Base-by-base conservation (phyloP, 1,140 invertebrate genomes). In the Schlechtendalia chinensis region DNA sequence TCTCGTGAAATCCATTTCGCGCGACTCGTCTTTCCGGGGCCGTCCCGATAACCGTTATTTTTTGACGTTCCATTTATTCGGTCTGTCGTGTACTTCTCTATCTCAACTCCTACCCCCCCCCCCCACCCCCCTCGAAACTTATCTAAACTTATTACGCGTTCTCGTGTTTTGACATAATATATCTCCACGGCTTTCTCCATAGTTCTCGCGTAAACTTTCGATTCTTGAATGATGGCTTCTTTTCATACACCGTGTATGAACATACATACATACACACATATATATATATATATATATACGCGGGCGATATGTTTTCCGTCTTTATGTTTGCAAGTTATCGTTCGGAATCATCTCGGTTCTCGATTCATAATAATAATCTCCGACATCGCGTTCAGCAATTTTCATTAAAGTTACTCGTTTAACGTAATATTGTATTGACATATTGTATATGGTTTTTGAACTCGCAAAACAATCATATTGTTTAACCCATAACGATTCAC, bases 331-430 rank as follows among this genome's bases (percentile, higher is more conserved):
- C 22, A 10, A 8, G 22, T 50, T 27, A 50, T 69, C 39, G 39
- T 27, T 47, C 1, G 65, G 14, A 47, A 50, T 69, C 14, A 69
- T 47, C 47, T 69, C 65, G 65, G 47, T 24, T 47, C 47, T 69
- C 65, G 65, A 69, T 24, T 47, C 45, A 47, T 39, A 39, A 39
- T 39, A 39, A 39, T 69, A 69, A 69, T 8, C 39, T 69, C 32
- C 24, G 39, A 50, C 32, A 47, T 24, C 22, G 22, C 14, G 65
- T 69, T 47, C 22, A 8, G 3, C 8, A 5, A 17, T 67, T 50
- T 50, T 50, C 65, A 24, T 69, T 69, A 69, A 69, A 67, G 39
- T 47, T 12, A 8, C 19, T n/a, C 6, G 39, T 47, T 45, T 69
- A 12, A 50, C 11, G 11, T 50, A 50, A 39, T 39, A 39, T 4